Conservation (phyloP, 2,797 vertebrate species). For the Crax fasciolata region DNA sequence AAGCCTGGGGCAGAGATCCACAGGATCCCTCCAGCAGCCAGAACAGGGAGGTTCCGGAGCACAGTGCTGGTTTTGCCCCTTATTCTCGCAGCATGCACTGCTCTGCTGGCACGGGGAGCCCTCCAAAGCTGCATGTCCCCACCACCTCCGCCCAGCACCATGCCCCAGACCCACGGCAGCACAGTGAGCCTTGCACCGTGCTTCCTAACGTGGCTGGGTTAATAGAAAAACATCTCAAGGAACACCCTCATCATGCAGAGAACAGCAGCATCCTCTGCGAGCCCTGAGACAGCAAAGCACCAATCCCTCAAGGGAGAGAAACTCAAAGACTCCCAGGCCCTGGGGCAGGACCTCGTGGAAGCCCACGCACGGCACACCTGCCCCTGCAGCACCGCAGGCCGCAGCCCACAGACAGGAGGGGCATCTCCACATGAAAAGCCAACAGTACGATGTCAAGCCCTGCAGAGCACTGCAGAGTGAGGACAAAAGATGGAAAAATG, state of each 20-base stretch:
- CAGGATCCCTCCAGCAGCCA: neutral
- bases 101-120: neutral
- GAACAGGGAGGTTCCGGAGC: neutral
- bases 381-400: neutral
- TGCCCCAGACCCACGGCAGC: too few species aligned
- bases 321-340: conserved; percentile 31
- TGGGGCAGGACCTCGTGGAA: conserved; percentile 18
- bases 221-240: conserved; percentile 35
- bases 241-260: conserved; percentile 33
- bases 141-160: neutral
- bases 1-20: neutral
- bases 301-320: conserved; percentile 39
- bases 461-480: neutral
- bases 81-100: neutral
- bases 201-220: neutral
- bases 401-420: neutral
- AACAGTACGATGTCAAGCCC: conserved; percentile 4
- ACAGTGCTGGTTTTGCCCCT: neutral
- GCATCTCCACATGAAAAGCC: conserved; percentile 34
- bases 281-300: conserved; percentile 38
- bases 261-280: conserved; percentile 42
- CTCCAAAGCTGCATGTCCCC: neutral
- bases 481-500: conserved; percentile 27
- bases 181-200: neutral
- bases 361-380: conserved; percentile 1